A percentile compares a stretch with the other conserved stretches of the same genome.
Evolutionary conservation across 2,113 vertebrate genomes (phyloP).

Genomic region (Bothrops jararaca): DNA sequence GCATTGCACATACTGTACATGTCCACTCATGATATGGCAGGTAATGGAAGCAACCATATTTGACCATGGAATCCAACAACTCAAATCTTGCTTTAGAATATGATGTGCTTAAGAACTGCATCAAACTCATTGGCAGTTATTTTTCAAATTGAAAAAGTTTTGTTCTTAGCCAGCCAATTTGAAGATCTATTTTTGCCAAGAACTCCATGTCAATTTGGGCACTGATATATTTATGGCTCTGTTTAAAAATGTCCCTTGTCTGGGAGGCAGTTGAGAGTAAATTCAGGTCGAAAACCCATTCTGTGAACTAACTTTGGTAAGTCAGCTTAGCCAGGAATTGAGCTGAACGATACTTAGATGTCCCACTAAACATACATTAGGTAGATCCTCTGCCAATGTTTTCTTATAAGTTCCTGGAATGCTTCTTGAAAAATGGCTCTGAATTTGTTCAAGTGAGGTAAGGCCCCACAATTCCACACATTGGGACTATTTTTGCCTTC

Average conservation of each 20-base stretch:
- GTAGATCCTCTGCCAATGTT: background rate
- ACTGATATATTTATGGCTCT: background rate
- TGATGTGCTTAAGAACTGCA: background rate
- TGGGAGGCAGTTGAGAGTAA: background rate
- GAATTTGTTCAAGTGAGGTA: background rate
- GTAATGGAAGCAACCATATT: background rate
- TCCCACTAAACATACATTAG: background rate
- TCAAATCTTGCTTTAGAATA: background rate
- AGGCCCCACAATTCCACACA: background rate
- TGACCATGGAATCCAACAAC: background rate
- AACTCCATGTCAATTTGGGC: background rate
- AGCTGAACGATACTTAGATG: background rate
- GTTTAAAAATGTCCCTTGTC: background rate
- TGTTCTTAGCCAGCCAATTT: background rate
- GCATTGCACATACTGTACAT: background rate
- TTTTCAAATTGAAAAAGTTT: background rate
- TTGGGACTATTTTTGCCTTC: background rate
- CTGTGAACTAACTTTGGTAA: background rate
- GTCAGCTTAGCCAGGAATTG: background rate
- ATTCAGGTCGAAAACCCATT: background rate
- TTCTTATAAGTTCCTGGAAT: background rate
- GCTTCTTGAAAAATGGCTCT: background rate
- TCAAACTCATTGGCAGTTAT: background rate
- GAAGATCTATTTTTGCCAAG: background rate
- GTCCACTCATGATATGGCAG: background rate